These are phyloP conservation scores for Chrosomus eos DNA, from an alignment of 2,797 vertebrate species.

Conservation along the genomic window DNA sequence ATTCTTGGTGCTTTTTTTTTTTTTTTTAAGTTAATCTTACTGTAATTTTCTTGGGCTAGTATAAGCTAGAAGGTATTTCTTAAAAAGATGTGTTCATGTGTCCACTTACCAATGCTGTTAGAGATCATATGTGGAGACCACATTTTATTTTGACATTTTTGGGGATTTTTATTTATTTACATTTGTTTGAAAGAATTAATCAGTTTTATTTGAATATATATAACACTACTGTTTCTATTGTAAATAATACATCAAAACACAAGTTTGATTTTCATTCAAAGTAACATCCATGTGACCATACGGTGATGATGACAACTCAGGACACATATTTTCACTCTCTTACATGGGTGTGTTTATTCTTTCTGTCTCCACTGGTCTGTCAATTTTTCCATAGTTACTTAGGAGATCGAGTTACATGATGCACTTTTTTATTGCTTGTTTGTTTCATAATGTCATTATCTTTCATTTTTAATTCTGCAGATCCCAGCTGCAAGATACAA, in stretches of 20 bases:
- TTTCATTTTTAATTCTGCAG: not conserved
- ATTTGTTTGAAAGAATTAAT: not conserved
- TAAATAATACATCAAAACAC: not conserved
- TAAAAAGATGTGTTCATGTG: not conserved
- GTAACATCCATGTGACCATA: not conserved
- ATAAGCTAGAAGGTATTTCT: not conserved
- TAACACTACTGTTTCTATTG: not conserved
- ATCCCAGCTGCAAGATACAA: not conserved
- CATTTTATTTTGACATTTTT: not conserved
- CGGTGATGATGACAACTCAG: not conserved
- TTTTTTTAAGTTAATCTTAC: not conserved
- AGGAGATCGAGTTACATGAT: not conserved
- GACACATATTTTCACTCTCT: not conserved
- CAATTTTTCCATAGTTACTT: not conserved
- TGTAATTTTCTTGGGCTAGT: not conserved
- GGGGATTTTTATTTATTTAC: too few relatives aligned
- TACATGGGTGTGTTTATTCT: not conserved
- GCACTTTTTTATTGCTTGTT: too few relatives aligned
- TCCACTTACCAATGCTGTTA: not conserved
- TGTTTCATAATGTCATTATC: not conserved
- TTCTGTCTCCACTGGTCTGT: not conserved
- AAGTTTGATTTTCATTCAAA: conserved; percentile 4
- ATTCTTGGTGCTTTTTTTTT: not conserved
- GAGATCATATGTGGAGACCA: not conserved
- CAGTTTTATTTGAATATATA: not conserved